Evolutionary conservation across 1,140 invertebrate genomes (phyloP).

Genomic region (Panulirus ornatus): DNA sequence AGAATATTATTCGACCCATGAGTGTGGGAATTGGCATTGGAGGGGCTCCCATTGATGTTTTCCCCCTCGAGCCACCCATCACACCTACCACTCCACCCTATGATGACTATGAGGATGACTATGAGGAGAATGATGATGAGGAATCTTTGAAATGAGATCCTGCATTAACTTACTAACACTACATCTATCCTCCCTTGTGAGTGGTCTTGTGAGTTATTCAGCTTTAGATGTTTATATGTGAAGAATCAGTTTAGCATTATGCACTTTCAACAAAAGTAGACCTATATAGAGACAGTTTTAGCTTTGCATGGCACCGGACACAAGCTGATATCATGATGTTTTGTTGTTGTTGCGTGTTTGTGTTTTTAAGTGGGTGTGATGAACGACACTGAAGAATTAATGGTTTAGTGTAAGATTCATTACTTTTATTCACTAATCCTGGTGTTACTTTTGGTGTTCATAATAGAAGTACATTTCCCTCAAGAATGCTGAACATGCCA

Average conservation of each 20-base stretch:
- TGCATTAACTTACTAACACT: conserved; percentile 63
- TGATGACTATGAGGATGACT: conserved; percentile 67
- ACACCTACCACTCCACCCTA: conserved; percentile 38
- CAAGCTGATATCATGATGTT: no score
- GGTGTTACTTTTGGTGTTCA: no score
- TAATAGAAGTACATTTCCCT: no score
- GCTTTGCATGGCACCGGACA: no score
- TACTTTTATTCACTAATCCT: no score
- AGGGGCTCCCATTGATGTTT: conserved; percentile 39
- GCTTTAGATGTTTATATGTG: background rate
- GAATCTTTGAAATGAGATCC: conserved; percentile 61
- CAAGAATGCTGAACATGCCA: no score
- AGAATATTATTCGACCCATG: conserved; percentile 61
- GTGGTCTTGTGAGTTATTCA: conserved; percentile 47
- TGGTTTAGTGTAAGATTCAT: no score
- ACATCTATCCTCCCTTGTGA: conserved; percentile 55
- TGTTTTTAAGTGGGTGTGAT: no score
- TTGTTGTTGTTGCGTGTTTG: no score
- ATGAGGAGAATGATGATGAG: conserved; percentile 61
- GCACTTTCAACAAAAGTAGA: no score
- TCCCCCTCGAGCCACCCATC: conserved; percentile 47
- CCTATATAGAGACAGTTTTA: no score
- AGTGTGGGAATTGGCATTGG: conserved; percentile 45
- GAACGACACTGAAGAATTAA: no score
- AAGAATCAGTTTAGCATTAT: background rate